phyloP scores from a whole-genome alignment of 2,888 invertebrate species.

The Terebella lapidaria region DNA sequence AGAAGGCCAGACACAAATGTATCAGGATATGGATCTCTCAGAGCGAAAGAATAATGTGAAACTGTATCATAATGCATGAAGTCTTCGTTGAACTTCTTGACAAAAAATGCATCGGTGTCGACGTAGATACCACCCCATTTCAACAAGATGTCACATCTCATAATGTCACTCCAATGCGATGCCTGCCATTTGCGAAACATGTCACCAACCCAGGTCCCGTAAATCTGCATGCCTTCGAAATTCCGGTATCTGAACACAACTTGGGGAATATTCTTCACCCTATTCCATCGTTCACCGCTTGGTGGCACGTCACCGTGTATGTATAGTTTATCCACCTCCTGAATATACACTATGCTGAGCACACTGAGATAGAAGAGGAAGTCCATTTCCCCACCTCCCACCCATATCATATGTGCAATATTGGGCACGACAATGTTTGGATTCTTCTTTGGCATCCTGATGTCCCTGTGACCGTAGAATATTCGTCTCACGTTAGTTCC shows the following conservation, averaged over 20 bases:
- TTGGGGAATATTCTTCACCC: slow-evolving; percentile 26
- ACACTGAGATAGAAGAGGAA: slow-evolving; percentile 41
- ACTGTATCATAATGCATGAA: slow-evolving; percentile 31
- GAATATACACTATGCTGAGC: slow-evolving; percentile 32
- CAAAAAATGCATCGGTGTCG: slow-evolving; percentile 42
- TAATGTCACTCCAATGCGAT: slow-evolving; percentile 44
- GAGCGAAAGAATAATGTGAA: slow-evolving; percentile 35
- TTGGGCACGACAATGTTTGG: slow-evolving; percentile 30
- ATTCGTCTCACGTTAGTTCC: slow-evolving; percentile 8
- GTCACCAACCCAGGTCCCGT: slow-evolving; percentile 29
- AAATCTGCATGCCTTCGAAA: slow-evolving; percentile 14
- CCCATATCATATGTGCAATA: slow-evolving; percentile 43
- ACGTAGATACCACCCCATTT: slow-evolving; percentile 45
- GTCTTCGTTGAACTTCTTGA: slow-evolving; percentile 19
- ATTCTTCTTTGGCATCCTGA: slow-evolving; percentile 16
- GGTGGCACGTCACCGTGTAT: slow-evolving; percentile 36
- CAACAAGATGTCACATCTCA: slow-evolving; percentile 37
- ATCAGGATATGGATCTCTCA: slow-evolving; percentile 27
- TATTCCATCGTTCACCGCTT: slow-evolving; percentile 32
- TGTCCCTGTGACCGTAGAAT: slow-evolving; percentile 28
- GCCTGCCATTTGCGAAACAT: slow-evolving; percentile 33
- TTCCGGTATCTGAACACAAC: slow-evolving; percentile 16
- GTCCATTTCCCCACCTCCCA: slow-evolving; percentile 31
- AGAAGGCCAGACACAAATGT: slow-evolving; percentile 28
- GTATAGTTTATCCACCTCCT: slow-evolving; percentile 29